These are phyloP conservation scores for Penaeus japonicus DNA, from an alignment of 1,140 invertebrate species.

Conservation along the genomic window DNA sequence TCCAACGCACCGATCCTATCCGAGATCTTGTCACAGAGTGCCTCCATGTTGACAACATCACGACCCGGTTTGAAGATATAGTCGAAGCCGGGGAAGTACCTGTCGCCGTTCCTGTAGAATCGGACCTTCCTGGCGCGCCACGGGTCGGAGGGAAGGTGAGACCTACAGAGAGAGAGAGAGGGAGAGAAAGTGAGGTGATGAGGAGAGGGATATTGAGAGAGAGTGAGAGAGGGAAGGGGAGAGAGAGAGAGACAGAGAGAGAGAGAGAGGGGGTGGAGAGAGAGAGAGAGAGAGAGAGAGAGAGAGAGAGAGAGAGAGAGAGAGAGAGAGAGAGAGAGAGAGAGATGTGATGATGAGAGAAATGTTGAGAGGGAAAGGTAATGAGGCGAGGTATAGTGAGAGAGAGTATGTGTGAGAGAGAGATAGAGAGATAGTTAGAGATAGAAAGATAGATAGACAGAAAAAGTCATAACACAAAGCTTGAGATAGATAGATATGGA, in stretches of 20 bases:
- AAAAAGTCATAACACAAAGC: too few relatives aligned
- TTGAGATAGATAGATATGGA: too few relatives aligned
- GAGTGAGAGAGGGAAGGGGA: background rate
- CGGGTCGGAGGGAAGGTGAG: constrained; percentile 18
- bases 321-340: too few relatives aligned
- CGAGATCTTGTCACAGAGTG: constrained; percentile 83
- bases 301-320: too few relatives aligned
- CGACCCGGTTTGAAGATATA: constrained; percentile 87
- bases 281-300: too few relatives aligned
- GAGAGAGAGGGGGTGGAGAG: background rate
- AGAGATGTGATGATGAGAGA: too few relatives aligned
- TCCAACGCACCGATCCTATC: constrained; percentile 71
- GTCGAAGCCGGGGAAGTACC: constrained; percentile 87
- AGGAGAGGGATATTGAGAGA: background rate
- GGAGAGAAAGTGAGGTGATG: too few relatives aligned
- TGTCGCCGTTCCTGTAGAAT: constrained; percentile 93
- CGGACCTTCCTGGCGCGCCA: constrained; percentile 84
- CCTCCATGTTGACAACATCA: constrained; percentile 86
- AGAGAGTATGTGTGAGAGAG: too few relatives aligned
- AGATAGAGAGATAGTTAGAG: background rate
- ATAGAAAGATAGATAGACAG: too few relatives aligned
- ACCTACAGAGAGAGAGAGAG: background rate
- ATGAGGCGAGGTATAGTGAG: too few relatives aligned
- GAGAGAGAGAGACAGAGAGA: background rate
- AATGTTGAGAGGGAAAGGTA: too few relatives aligned